Conservation (phyloP, 2,113 vertebrate genomes). For the Galeopterus variegatus region DNA sequence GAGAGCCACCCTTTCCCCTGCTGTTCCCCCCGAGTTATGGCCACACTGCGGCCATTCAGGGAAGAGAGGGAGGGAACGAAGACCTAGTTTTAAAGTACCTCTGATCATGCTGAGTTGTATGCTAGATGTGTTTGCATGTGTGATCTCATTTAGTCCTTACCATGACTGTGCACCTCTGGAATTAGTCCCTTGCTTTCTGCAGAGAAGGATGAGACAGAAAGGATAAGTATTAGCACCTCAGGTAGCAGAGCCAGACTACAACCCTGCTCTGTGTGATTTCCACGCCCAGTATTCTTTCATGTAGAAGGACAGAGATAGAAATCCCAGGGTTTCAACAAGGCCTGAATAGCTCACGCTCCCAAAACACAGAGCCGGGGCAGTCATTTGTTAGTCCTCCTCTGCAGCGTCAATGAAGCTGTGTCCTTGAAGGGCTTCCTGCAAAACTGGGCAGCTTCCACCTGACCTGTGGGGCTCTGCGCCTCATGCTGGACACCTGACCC, state of each 20-base stretch:
- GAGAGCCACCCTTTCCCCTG: background rate
- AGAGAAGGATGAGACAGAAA: background rate
- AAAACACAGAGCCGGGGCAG: background rate
- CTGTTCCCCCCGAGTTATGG: background rate
- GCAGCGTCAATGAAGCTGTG: too few species aligned
- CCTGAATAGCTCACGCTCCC: background rate
- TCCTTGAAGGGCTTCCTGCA: background rate
- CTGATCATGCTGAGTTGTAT: accelerated
- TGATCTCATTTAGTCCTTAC: background rate
- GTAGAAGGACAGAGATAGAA: background rate
- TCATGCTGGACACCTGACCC: accelerated
- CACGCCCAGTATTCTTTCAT: background rate
- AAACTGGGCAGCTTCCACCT: accelerated
- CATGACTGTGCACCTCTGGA: background rate
- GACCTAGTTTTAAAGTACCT: accelerated
- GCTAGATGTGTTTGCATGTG: background rate
- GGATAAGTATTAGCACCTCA: background rate
- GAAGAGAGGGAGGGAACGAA: too few species aligned
- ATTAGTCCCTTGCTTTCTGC: background rate
- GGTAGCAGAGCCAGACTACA: background rate
- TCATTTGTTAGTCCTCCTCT: too few species aligned
- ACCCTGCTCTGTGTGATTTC: background rate
- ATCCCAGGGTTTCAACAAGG: background rate
- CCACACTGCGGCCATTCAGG: background rate
- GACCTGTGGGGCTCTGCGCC: background rate